These are phyloP conservation scores for Cheilosia pagana DNA, from an alignment of 2,888 invertebrate species.

Conservation along the genomic window DNA sequence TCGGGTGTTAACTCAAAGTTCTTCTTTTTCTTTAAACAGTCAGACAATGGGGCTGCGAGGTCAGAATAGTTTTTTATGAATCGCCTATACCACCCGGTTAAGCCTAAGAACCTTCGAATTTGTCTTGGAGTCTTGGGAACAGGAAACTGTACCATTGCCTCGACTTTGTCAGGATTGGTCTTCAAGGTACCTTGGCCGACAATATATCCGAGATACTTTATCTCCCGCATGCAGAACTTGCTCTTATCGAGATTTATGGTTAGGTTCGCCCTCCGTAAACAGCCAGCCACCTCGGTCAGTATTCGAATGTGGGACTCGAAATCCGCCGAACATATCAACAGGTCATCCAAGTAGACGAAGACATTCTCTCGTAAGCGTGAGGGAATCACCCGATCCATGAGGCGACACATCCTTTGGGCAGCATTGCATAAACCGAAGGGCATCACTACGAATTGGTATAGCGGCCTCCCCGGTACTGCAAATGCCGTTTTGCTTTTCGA, in stretches of 20 bases:
- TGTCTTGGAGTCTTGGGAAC: background rate
- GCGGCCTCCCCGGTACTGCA: slow-evolving; percentile 1
- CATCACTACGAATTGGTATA: background rate
- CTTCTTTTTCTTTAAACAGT: background rate
- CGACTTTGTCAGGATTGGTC: background rate
- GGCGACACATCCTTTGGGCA: background rate
- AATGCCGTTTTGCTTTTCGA: slow-evolving; percentile 20
- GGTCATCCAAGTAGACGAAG: too few species aligned
- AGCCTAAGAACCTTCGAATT: background rate
- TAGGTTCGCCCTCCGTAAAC: too few species aligned
- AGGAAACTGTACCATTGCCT: background rate
- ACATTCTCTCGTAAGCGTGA: too few species aligned
- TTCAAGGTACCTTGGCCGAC: too few species aligned
- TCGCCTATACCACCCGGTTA: background rate
- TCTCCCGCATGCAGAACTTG: too few species aligned
- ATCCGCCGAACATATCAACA: too few species aligned
- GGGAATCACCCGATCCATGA: too few species aligned
- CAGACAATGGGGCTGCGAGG: background rate
- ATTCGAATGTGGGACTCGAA: too few species aligned
- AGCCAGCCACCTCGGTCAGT: too few species aligned
- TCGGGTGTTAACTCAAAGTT: background rate
- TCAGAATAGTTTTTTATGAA: background rate
- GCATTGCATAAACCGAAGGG: slow-evolving; percentile 17
- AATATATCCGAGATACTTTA: too few species aligned
- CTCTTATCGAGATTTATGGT: too few species aligned